Base-by-base conservation (phyloP, 92 coral and sea anemone species). In the Paragorgia papillata region DNA sequence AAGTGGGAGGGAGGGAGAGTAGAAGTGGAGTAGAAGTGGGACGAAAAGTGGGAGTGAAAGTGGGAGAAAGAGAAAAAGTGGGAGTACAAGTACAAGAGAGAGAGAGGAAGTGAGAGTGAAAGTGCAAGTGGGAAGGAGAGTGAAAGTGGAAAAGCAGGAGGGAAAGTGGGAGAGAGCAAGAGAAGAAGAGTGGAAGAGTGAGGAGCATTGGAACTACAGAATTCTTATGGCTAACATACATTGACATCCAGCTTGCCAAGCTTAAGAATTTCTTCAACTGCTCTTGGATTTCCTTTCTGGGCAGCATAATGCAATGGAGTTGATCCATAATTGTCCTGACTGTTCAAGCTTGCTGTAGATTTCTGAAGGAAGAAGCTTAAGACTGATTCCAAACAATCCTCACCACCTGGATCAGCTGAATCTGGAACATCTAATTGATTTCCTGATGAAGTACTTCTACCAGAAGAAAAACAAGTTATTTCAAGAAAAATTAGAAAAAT, bases 291-390 rank as follows among this genome's bases (percentile, higher is more conserved):
- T 19, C 90, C 80, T 55, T 90, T 94, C 66, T 82, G 82, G 28
- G 97, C 96, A 3, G 98, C 98, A 81, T 90, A 89, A 60, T 94
- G 97, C 22, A 94, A 88, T 15, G 98, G 98, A 0, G 98, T 91
- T 74, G 84, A 83, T 1, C 90, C 92, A 86, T 94, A 94, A 66
- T 82, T 77, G 67, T 94, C 98, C 10, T 79, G 80, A 25, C 64
- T 49, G 69, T 94, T 94, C 9, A 91, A 54, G 34, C 91, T 82
- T 22, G 85, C 82, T 4, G 26, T 26, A 1, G 65, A 33, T 3
- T 15, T 18, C 21, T 69, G 50, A 3, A 94, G 74, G 57, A 94
- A 80, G 50, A 57, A 90, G 21, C 70, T 31, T 13, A 94, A 82
- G 22, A 91, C 79, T 12, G 97, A 90, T 69, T 70, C 77, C 29